Conservation (phyloP, 2,797 vertebrate species). For the Sitta carolinensis region DNA sequence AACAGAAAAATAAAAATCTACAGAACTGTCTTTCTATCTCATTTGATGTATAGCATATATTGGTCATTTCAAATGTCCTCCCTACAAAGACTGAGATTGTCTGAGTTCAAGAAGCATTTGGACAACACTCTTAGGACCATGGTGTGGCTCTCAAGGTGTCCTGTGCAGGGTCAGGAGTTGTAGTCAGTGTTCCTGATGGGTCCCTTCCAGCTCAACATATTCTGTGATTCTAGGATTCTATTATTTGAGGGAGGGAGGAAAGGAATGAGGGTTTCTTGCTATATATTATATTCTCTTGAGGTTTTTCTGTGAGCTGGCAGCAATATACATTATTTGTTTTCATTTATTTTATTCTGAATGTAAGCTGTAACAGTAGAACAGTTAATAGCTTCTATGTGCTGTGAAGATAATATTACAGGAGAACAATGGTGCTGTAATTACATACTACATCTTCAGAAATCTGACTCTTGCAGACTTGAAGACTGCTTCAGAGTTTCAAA, state of each 20-base stretch:
- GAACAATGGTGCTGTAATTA: constrained; percentile 49
- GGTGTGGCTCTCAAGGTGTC: neutral
- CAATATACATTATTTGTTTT: constrained; percentile 17
- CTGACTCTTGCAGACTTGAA: constrained; percentile 35
- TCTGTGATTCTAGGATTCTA: neutral
- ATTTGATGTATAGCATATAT: neutral
- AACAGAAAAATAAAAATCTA: neutral
- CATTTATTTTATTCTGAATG: constrained; percentile 55
- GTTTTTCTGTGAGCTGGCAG: neutral
- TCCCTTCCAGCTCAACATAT: neutral
- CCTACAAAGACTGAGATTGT: neutral
- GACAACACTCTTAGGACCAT: neutral
- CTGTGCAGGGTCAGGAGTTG: neutral
- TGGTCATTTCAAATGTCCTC: neutral
- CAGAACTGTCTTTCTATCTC: neutral
- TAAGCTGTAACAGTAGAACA: constrained; percentile 2
- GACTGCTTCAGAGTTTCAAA: constrained; percentile 61
- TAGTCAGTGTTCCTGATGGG: neutral
- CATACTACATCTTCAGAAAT: constrained; percentile 47
- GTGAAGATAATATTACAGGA: neutral
- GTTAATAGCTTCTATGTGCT: constrained; percentile 55
- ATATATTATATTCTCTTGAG: neutral
- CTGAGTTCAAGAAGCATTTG: neutral
- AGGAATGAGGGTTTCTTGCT: neutral
- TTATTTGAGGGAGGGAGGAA: neutral